phyloP scores from a whole-genome alignment of 2,888 invertebrate genomes.

The Cheilosia vernalis region DNA sequence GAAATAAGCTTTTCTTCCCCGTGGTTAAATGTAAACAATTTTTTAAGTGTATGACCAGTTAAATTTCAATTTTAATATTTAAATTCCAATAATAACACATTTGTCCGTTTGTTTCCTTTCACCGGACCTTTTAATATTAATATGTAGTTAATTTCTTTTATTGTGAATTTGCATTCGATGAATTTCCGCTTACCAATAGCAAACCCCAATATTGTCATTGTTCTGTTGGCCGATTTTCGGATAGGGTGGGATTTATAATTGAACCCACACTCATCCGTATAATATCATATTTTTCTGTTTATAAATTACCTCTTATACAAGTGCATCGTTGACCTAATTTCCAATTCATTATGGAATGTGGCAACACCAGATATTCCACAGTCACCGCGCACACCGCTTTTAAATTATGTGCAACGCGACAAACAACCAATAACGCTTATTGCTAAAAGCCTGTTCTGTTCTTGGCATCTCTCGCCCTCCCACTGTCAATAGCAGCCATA shows the following conservation, averaged over 20 bases:
- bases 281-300: slow-evolving; percentile 57
- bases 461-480: slow-evolving; percentile 27
- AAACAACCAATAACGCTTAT: slow-evolving; percentile 67
- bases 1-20: too few species aligned
- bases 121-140: slow-evolving; percentile 41
- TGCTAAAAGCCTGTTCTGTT: slow-evolving; percentile 60
- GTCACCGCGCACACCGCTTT: slow-evolving; percentile 17
- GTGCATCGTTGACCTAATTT: slow-evolving; percentile 67
- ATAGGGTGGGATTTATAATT: slow-evolving; percentile 42
- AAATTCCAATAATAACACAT: slow-evolving; percentile 37
- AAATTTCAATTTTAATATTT: slow-evolving; percentile 24
- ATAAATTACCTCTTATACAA: slow-evolving; percentile 40
- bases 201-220: slow-evolving; percentile 11
- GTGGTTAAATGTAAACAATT: neutral
- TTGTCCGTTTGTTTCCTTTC: slow-evolving; percentile 5
- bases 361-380: slow-evolving; percentile 31
- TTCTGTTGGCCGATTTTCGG: neutral
- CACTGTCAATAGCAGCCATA: slow-evolving; percentile 62
- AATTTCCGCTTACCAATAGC: slow-evolving; percentile 35
- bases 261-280: slow-evolving; percentile 22
- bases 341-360: slow-evolving; percentile 46
- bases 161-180: slow-evolving; percentile 29
- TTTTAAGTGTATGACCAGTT: neutral
- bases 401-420: neutral
- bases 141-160: slow-evolving; percentile 51